phyloP scores from a whole-genome alignment of 2,797 vertebrate genomes.

The Xerus rutilus region DNA sequence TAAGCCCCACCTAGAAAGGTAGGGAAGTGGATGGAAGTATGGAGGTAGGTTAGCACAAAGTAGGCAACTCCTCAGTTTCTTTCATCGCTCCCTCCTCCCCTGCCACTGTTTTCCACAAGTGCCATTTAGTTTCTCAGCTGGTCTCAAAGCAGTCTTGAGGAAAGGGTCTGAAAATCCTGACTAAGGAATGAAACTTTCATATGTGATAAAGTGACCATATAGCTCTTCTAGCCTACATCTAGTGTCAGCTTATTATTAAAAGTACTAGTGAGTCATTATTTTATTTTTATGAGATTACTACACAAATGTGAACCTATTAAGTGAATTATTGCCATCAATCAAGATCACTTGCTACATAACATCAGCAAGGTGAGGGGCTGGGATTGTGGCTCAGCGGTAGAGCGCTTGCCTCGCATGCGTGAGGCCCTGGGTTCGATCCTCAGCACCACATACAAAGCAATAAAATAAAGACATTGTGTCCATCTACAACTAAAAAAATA shows the following conservation, averaged over 20 bases:
- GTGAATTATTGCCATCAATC: conserved; percentile 87
- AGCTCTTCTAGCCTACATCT: background rate
- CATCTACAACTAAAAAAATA: too few relatives aligned
- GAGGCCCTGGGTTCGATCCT: too few relatives aligned
- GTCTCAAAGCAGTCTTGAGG: background rate
- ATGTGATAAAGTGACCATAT: background rate
- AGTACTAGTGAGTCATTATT: conserved; percentile 83
- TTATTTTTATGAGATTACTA: conserved; percentile 87
- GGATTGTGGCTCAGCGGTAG: too few relatives aligned
- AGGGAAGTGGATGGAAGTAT: background rate
- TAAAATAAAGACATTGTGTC: too few relatives aligned
- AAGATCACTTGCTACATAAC: conserved; percentile 88
- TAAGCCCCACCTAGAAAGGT: background rate
- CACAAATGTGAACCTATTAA: conserved; percentile 85
- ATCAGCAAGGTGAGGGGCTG: too few relatives aligned
- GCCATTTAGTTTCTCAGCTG: background rate
- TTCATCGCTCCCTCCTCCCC: background rate
- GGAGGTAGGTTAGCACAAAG: background rate
- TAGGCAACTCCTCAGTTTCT: background rate
- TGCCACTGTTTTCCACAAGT: accelerated
- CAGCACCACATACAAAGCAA: too few relatives aligned
- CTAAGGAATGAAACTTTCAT: conserved; percentile 6
- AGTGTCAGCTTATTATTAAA: conserved; percentile 72
- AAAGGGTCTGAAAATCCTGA: background rate
- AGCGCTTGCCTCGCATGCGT: too few relatives aligned